A percentile compares a stretch with the other conserved stretches of the same genome.
Conservation (phyloP, 2,113 vertebrate species). For the Pseudopodoces humilis region DNA sequence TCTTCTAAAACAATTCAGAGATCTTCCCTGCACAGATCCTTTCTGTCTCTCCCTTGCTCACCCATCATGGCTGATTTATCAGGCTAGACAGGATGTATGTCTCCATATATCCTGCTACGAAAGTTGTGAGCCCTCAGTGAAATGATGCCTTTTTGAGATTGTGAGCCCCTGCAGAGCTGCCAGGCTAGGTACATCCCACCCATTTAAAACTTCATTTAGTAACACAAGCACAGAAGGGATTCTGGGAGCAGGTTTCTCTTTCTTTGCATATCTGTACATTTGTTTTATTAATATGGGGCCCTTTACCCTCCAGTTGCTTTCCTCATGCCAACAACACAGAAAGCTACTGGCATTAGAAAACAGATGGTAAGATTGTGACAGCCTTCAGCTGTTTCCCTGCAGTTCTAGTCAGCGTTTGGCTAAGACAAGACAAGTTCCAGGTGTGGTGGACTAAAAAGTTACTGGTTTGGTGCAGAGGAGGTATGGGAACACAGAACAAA, state of each 20-base stretch:
- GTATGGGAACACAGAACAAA: not conserved
- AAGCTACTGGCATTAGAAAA: not conserved
- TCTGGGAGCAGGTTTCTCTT: not conserved
- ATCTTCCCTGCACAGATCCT: not conserved
- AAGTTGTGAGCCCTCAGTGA: not conserved
- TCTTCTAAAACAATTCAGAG: not conserved
- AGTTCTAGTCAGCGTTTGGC: not conserved
- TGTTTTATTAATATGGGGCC: not conserved
- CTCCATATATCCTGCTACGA: fast-evolving
- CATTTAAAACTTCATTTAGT: not conserved
- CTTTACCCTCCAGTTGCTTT: not conserved
- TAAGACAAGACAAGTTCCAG: not conserved
- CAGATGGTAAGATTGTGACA: not conserved
- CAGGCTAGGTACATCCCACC: not conserved
- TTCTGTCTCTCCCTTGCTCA: not conserved
- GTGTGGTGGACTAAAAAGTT: not conserved
- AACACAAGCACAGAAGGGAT: not conserved
- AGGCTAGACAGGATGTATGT: not conserved
- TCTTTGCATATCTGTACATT: not conserved
- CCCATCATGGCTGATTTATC: not conserved
- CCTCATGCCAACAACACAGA: not conserved
- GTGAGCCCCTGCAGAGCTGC: not conserved
- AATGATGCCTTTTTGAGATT: not conserved
- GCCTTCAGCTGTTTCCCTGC: not conserved
- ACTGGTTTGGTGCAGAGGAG: not conserved